Conservation (phyloP, 2,888 invertebrate species). For the Scaptomyza polygonia region DNA sequence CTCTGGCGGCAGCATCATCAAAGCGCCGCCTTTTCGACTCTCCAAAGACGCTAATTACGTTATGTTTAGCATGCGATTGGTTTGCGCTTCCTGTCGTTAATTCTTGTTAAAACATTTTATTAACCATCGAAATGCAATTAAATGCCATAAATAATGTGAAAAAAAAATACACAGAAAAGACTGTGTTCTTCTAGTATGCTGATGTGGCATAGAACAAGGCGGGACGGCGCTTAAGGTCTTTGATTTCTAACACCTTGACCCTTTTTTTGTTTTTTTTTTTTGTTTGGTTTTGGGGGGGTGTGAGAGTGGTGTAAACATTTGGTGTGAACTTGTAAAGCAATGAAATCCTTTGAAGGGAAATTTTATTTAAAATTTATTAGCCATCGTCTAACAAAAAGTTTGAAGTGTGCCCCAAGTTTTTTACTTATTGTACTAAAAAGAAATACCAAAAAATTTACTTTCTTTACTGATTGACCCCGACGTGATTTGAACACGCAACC, state of each 20-base stretch:
- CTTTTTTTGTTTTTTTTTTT: not conserved
- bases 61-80: constrained; percentile 52
- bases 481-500: constrained; percentile 77
- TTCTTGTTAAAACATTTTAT: constrained; percentile 64
- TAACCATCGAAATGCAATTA: constrained; percentile 76
- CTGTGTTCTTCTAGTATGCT: constrained; percentile 6
- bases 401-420: not conserved
- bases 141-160: constrained; percentile 61
- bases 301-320: constrained; percentile 53
- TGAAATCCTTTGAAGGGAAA: constrained; percentile 2
- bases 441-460: not conserved
- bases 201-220: not conserved
- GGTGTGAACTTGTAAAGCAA: constrained; percentile 62
- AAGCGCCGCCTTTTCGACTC: constrained; percentile 49
- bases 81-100: constrained; percentile 76
- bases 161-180: constrained; percentile 13
- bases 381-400: not conserved
- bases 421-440: too few relatives aligned
- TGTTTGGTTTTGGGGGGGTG: too few relatives aligned
- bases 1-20: constrained; percentile 48
- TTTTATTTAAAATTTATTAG: too few relatives aligned
- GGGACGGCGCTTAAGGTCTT: constrained; percentile 65
- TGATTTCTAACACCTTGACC: constrained; percentile 65
- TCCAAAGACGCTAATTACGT: constrained; percentile 63
- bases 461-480: constrained; percentile 72